Conservation (phyloP, 2,113 vertebrate species). For the Heloderma charlesbogerti region DNA sequence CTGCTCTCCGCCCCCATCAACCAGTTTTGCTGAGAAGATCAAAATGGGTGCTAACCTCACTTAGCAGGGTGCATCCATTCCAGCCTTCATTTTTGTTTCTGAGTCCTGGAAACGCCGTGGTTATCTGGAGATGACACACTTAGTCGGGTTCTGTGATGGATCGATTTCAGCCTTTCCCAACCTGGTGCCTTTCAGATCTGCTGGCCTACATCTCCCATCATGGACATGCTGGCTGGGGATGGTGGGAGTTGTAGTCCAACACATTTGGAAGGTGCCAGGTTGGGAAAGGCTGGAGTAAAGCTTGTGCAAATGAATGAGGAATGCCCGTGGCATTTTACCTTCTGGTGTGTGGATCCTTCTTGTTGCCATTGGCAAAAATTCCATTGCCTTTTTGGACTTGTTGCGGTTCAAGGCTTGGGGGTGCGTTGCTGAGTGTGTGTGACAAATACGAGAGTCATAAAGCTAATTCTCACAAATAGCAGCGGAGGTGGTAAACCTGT, state of each 20-base stretch:
- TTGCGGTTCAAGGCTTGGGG: background rate
- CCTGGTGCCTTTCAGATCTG: background rate
- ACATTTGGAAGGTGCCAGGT: background rate
- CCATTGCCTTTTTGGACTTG: constrained; percentile 1
- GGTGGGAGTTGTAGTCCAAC: background rate
- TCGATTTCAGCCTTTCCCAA: too few species aligned
- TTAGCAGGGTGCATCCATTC: too few species aligned
- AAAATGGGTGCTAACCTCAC: too few species aligned
- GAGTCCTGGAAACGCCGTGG: background rate
- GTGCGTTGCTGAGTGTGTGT: background rate
- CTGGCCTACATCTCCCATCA: background rate
- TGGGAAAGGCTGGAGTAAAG: too few species aligned
- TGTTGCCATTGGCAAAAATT: background rate
- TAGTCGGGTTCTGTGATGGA: background rate
- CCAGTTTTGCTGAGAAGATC: too few species aligned
- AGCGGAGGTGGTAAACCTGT: background rate
- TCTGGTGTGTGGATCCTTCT: background rate
- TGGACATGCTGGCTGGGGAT: background rate
- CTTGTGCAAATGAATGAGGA: background rate
- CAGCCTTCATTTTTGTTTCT: background rate
- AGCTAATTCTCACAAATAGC: background rate
- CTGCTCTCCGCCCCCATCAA: too few species aligned
- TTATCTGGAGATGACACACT: background rate
- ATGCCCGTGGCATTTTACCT: background rate
- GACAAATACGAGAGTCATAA: constrained; percentile 1